Percentiles rank a stretch among this genome's conserved stretches.
These are phyloP conservation scores for Omphaloscelis lunosa DNA, from an alignment of 2,888 invertebrate genomes.

Conservation along the genomic window DNA sequence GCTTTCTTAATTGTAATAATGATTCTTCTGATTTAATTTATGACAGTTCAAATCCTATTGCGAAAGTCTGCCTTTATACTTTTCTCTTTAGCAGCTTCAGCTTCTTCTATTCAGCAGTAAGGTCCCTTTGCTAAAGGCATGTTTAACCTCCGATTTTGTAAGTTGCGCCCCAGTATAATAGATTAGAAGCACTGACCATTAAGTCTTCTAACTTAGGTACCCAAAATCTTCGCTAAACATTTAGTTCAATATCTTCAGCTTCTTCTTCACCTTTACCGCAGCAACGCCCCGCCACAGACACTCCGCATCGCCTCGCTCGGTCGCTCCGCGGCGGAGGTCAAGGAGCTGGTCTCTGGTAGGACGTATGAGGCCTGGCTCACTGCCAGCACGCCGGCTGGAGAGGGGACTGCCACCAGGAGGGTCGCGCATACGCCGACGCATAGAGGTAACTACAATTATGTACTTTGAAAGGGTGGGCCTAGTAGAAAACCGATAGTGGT, in stretches of 20 bases:
- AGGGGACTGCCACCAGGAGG: constrained; percentile 85
- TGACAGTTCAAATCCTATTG: not conserved
- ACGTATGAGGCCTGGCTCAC: constrained; percentile 92
- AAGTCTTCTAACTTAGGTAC: not conserved
- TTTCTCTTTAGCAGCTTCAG: too few relatives aligned
- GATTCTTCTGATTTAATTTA: not conserved
- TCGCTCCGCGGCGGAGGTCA: constrained; percentile 76
- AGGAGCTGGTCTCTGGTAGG: constrained; percentile 81
- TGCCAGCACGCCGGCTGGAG: constrained; percentile 91
- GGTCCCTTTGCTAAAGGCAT: not conserved
- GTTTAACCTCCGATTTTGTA: too few relatives aligned
- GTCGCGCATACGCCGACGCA: constrained; percentile 87
- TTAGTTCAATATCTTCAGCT: constrained; percentile 1
- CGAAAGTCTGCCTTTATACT: not conserved
- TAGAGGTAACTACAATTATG: constrained; percentile 79
- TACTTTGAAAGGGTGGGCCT: not conserved
- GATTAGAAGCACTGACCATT: not conserved
- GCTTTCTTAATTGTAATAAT: not conserved
- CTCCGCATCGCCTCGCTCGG: constrained; percentile 75
- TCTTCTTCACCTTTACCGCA: constrained; percentile 61
- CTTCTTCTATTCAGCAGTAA: not conserved
- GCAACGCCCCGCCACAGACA: constrained; percentile 81
- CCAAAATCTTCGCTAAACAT: not conserved
- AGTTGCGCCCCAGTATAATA: not conserved
- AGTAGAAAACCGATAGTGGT: not conserved